A percentile compares a stretch with the other conserved stretches of the same genome.
Conservation (phyloP, 2,888 invertebrate genomes). For the Ophion ellenae region DNA sequence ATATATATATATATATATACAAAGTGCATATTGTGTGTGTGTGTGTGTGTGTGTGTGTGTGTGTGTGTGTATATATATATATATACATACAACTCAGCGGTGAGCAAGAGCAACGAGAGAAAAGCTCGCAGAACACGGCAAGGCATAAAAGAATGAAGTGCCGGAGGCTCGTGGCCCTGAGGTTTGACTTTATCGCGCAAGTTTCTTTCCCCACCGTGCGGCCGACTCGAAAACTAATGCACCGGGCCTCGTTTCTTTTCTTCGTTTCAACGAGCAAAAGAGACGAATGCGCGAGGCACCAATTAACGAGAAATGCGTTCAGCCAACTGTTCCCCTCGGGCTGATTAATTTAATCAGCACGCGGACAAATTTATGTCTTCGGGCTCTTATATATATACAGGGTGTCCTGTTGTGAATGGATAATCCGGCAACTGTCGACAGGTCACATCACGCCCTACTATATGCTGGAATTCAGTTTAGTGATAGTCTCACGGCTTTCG, state of each 20-base stretch:
- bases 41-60: too few relatives aligned
- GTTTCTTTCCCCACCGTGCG: conserved; percentile 49
- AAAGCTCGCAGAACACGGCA: conserved; percentile 34
- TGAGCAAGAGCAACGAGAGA: conserved; percentile 28
- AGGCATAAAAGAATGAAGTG: conserved; percentile 52
- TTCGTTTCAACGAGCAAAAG: conserved; percentile 42
- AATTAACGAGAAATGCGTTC: conserved; percentile 58
- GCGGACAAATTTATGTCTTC: conserved; percentile 38
- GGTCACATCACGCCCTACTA: too few relatives aligned
- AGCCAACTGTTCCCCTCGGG: conserved; percentile 29
- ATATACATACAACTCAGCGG: background rate
- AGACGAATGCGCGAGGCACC: conserved; percentile 48
- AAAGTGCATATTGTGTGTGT: too few relatives aligned
- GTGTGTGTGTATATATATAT: too few relatives aligned
- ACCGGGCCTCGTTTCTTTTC: conserved; percentile 47
- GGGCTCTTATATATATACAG: background rate
- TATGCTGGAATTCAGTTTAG: too few relatives aligned
- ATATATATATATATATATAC: too few relatives aligned
- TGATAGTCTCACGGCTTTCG: too few relatives aligned
- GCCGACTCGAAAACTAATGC: conserved; percentile 45
- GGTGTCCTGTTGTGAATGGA: too few relatives aligned
- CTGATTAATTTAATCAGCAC: conserved; percentile 54
- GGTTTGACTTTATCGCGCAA: conserved; percentile 54
- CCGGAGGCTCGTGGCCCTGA: conserved; percentile 52
- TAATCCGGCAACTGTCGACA: too few relatives aligned